A percentile compares a stretch with the other conserved stretches of the same genome.
phyloP scores from a whole-genome alignment of 2,888 invertebrate species.

The Leucania comma region DNA sequence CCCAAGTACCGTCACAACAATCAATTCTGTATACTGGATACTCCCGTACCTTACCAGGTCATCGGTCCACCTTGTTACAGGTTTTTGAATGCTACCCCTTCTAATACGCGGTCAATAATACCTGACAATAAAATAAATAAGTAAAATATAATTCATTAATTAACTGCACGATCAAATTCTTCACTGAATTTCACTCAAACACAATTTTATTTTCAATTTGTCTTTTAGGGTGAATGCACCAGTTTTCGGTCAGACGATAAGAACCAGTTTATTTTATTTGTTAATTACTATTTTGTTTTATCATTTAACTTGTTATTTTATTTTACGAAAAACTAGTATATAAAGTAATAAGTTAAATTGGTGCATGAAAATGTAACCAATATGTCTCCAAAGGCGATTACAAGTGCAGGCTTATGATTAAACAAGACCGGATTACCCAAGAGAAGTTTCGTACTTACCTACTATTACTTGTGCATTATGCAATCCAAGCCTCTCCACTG shows the following conservation, averaged over 20 bases:
- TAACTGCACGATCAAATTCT: constrained; percentile 10
- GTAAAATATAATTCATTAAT: background rate
- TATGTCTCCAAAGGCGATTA: constrained; percentile 57
- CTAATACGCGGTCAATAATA: too few relatives aligned
- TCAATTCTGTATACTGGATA: too few relatives aligned
- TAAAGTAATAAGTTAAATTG: constrained; percentile 13
- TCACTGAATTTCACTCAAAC: constrained; percentile 9
- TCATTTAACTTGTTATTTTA: constrained; percentile 8
- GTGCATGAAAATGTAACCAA: constrained; percentile 29
- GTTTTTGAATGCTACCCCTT: too few relatives aligned
- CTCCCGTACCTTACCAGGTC: too few relatives aligned
- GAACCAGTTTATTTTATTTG: constrained; percentile 13
- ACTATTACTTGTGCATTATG: constrained; percentile 68
- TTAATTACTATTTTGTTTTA: constrained; percentile 15
- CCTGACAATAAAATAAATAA: too few relatives aligned
- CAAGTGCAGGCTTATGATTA: constrained; percentile 67
- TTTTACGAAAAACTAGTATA: background rate
- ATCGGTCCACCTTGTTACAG: too few relatives aligned
- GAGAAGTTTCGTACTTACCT: constrained; percentile 66
- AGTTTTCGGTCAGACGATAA: constrained; percentile 29
- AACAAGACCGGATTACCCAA: constrained; percentile 68
- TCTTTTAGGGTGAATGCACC: constrained; percentile 39
- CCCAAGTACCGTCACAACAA: too few relatives aligned
- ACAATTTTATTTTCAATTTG: constrained; percentile 15
- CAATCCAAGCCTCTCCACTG: constrained; percentile 55